These are phyloP conservation scores for Baronia brevicornis DNA, from an alignment of 2,888 invertebrate species.

Conservation along the genomic window DNA sequence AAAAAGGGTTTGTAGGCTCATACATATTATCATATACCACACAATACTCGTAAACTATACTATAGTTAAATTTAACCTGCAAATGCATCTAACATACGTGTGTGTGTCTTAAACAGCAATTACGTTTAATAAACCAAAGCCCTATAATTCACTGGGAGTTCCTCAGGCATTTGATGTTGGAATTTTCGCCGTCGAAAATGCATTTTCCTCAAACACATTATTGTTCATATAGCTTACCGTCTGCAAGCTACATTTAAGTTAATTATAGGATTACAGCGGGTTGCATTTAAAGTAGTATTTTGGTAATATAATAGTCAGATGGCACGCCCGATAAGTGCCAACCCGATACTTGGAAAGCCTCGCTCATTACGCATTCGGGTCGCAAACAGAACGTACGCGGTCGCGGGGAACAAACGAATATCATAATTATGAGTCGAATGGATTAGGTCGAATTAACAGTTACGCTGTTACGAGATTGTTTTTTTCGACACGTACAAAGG, in stretches of 20 bases:
- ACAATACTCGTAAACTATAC: not conserved
- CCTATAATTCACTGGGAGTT: slow-evolving; percentile 56
- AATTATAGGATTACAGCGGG: slow-evolving; percentile 67
- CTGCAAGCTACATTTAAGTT: slow-evolving; percentile 63
- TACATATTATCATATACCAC: too few species aligned
- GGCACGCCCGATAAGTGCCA: slow-evolving; percentile 69
- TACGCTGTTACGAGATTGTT: slow-evolving; percentile 36
- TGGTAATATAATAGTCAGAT: slow-evolving; percentile 74
- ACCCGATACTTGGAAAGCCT: slow-evolving; percentile 66
- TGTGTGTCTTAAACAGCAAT: slow-evolving; percentile 31
- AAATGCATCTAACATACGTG: not conserved
- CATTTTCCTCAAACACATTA: slow-evolving; percentile 61
- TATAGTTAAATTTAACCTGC: not conserved
- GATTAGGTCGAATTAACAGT: slow-evolving; percentile 61
- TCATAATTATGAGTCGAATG: slow-evolving; percentile 66
- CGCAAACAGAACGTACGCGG: slow-evolving; percentile 54
- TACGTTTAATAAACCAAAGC: slow-evolving; percentile 46
- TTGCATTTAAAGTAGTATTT: slow-evolving; percentile 72
- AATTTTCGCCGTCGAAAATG: slow-evolving; percentile 64
- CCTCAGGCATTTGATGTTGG: slow-evolving; percentile 36
- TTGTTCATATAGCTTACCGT: slow-evolving; percentile 48
- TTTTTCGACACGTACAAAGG: slow-evolving; percentile 34
- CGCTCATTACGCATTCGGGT: slow-evolving; percentile 67
- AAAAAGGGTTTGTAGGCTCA: too few species aligned
- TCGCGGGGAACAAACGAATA: slow-evolving; percentile 63